These are phyloP conservation scores for Drosophila anomelani DNA, from an alignment of 2,888 invertebrate species.

Conservation along the genomic window DNA sequence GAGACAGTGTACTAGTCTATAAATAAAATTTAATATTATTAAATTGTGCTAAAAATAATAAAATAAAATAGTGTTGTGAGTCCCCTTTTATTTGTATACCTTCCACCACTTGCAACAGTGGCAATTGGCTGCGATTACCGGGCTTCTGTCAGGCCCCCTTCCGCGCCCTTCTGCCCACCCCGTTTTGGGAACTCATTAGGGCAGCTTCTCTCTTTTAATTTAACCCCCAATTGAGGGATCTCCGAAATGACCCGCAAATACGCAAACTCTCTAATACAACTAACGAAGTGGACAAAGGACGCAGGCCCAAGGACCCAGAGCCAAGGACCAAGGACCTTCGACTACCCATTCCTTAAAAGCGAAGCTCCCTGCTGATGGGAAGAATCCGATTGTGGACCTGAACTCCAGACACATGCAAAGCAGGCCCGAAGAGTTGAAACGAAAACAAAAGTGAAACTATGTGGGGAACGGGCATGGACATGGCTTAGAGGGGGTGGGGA, in stretches of 20 bases:
- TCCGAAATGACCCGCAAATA: conserved; percentile 46
- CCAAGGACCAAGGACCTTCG: conserved; percentile 15
- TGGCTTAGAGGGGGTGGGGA: background rate
- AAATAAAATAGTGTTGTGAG: background rate
- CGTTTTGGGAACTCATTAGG: conserved; percentile 25
- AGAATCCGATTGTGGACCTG: conserved; percentile 39
- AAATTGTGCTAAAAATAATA: background rate
- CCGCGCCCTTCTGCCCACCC: background rate
- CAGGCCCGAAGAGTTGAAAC: conserved; percentile 52
- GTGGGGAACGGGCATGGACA: conserved; percentile 9
- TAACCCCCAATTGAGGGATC: conserved; percentile 39
- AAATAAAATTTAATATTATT: background rate
- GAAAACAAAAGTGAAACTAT: conserved; percentile 79
- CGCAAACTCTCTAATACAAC: conserved; percentile 70
- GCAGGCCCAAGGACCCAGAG: conserved; percentile 7
- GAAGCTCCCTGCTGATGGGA: conserved; percentile 13
- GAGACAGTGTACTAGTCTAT: background rate
- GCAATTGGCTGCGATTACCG: conserved; percentile 29
- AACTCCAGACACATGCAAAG: conserved; percentile 34
- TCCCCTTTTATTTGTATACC: background rate
- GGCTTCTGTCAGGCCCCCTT: background rate
- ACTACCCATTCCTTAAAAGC: background rate
- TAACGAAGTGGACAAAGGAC: conserved; percentile 74
- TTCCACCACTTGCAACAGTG: background rate
- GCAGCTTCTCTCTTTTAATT: conserved; percentile 24